phyloP scores from a whole-genome alignment of 2,888 invertebrate species.

The Apocheima hispidaria region DNA sequence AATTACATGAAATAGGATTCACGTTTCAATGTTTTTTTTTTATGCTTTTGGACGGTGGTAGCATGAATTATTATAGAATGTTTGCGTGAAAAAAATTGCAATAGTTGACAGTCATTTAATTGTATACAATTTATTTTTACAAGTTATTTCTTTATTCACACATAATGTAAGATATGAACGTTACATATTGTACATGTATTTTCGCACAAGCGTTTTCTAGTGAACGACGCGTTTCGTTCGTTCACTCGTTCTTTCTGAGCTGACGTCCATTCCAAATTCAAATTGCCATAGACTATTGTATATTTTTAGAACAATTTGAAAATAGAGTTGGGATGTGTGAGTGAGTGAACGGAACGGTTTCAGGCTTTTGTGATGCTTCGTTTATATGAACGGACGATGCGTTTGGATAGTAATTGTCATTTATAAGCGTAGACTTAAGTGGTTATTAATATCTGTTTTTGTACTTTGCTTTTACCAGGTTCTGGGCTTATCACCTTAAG shows the following conservation, averaged over 20 bases:
- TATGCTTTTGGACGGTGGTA: not conserved
- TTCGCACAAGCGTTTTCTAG: slow-evolving; percentile 35
- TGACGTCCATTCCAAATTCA: slow-evolving; percentile 53
- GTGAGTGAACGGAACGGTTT: slow-evolving; percentile 33
- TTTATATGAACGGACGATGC: slow-evolving; percentile 17
- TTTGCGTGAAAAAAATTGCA: slow-evolving; percentile 10
- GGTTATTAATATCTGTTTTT: too few species aligned
- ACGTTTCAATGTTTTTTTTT: not conserved
- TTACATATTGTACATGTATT: slow-evolving; percentile 24
- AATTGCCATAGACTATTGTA: slow-evolving; percentile 46
- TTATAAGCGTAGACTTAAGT: too few species aligned
- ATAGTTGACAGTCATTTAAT: slow-evolving; percentile 24
- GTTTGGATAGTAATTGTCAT: slow-evolving; percentile 26
- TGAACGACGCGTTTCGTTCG: slow-evolving; percentile 39
- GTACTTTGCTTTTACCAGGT: too few species aligned
- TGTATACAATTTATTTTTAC: slow-evolving; percentile 12
- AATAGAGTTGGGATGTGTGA: slow-evolving; percentile 31
- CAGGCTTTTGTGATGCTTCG: slow-evolving; percentile 30
- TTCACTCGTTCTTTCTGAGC: slow-evolving; percentile 46
- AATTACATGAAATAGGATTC: not conserved
- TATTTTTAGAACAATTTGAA: slow-evolving; percentile 42
- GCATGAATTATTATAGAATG: not conserved
- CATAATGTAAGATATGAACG: slow-evolving; percentile 7
- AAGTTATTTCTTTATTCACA: slow-evolving; percentile 23
- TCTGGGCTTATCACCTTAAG: not conserved